Percentiles rank a stretch among this genome's conserved stretches.
Conservation (phyloP, 2,113 vertebrate genomes). For the Cavia aperea region DNA sequence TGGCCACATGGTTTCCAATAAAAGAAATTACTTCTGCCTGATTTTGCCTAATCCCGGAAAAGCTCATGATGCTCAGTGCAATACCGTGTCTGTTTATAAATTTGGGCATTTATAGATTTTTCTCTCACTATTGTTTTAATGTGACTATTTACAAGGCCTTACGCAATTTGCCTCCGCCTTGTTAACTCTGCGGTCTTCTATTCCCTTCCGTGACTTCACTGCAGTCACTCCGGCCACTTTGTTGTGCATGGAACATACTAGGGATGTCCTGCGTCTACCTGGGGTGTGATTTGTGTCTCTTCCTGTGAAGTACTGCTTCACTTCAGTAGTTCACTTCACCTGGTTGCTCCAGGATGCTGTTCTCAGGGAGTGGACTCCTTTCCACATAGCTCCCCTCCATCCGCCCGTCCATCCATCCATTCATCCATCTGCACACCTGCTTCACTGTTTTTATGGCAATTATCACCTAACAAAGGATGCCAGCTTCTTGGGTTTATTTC, state of each 20-base stretch:
- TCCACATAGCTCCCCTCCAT: background rate
- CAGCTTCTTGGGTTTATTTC: background rate
- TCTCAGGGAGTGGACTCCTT: background rate
- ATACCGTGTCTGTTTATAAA: constrained; percentile 49
- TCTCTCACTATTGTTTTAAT: constrained; percentile 53
- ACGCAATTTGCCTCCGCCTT: constrained; percentile 22
- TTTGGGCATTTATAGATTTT: constrained; percentile 52
- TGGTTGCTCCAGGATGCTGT: background rate
- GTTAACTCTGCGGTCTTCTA: background rate
- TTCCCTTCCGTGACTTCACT: background rate
- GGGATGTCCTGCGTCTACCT: background rate
- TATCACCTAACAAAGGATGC: background rate
- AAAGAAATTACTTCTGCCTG: constrained; percentile 61
- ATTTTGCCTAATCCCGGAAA: constrained; percentile 41
- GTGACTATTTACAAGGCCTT: constrained; percentile 50
- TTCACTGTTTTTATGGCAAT: background rate
- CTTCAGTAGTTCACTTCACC: background rate
- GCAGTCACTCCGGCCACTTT: background rate
- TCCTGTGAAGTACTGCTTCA: background rate
- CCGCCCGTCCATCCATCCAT: background rate
- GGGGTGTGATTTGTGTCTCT: background rate
- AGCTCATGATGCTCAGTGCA: constrained; percentile 32
- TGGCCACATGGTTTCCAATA: constrained; percentile 57
- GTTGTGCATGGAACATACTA: background rate
- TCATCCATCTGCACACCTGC: background rate